Base-by-base conservation (phyloP, 1,140 invertebrate species). In the Drosophila grimshawi region DNA sequence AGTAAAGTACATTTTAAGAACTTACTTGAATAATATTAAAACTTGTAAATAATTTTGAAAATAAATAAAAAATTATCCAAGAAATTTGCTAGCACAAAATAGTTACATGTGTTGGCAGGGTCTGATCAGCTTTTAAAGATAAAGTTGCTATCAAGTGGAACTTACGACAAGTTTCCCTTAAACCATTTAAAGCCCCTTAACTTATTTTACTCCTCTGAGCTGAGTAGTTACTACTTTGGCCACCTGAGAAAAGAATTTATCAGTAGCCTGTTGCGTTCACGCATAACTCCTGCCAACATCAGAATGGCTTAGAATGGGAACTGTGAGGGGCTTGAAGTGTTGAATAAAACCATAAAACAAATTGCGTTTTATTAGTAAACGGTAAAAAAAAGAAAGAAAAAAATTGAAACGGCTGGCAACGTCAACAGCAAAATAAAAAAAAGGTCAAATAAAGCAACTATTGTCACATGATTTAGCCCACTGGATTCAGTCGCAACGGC, bases 281-380 rank as follows among this genome's bases (percentile, higher is more conserved):
- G 10, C 7, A n/a, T n/a, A 43, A 43, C 39, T 39, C 7, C 37
- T 48, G 19, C 19, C 46, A 30, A 33, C 30, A 35, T 5, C 19
- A 19, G 19, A 1, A 19, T 19, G 19, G 19, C 19, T 19, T 19
- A 19, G 19, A 19, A 19, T 19, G 19, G 19, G 39, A 43, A 43
- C 39, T 4, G 2, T 4, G 39, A 3, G 37, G 7, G 37, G 37
- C 7, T 4, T 35, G n/a, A 11, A 33, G 45, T 46, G 57, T 51
- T 52, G 41, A 52, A 59, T 45, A 57, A 35, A 62, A 43, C 41
- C 63, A 76, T 72, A 72, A 76, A 79, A 76, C 64, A 86, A 86
- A 86, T 86, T 81, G 79, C 71, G 73, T 86, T 86, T 86, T 86
- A 86, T 86, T 86, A 76, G 76, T 65, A 68, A 71, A 75, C 45